A percentile compares a stretch with the other conserved stretches of the same genome.
These are phyloP conservation scores for Amphiura filiformis DNA, from an alignment of 35 echinoderm and acorn worm species.

Conservation along the genomic window DNA sequence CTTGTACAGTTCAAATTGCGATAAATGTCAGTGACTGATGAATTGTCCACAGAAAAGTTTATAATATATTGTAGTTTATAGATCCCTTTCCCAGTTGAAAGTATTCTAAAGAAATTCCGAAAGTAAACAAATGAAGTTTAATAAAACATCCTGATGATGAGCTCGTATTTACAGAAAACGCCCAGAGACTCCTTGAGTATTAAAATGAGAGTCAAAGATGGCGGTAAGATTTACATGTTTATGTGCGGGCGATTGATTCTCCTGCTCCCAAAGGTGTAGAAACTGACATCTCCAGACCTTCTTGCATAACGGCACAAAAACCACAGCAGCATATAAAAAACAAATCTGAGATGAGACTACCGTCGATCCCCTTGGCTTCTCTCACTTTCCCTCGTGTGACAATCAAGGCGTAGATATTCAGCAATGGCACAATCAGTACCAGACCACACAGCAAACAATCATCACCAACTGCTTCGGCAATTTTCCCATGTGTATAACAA, in stretches of 20 bases:
- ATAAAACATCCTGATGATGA: no score
- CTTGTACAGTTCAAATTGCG: no score
- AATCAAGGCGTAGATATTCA: conserved; percentile 83
- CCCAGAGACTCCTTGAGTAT: no score
- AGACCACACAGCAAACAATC: conserved; percentile 91
- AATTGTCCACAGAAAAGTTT: no score
- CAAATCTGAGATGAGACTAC: conserved; percentile 76
- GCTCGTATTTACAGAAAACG: no score
- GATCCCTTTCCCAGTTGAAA: no score
- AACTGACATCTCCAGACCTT: conserved; percentile 87
- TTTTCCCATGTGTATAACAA: conserved; percentile 84
- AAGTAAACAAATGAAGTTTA: no score
- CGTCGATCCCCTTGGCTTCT: conserved; percentile 94
- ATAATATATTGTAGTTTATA: no score
- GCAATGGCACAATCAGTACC: conserved; percentile 62
- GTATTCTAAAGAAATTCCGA: no score
- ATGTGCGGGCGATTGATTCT: conserved; percentile 85
- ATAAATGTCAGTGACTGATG: no score
- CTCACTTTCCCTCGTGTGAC: conserved; percentile 85
- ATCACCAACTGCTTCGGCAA: conserved; percentile 80
- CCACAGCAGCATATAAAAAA: conserved; percentile 82
- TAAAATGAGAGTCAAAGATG: conserved; percentile 22
- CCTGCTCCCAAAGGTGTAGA: conserved; percentile 82
- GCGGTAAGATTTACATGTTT: conserved; percentile 8
- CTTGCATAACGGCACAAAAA: conserved; percentile 80